Base-by-base conservation (phyloP, 2,888 invertebrate genomes). In the Hemithea aestivaria region DNA sequence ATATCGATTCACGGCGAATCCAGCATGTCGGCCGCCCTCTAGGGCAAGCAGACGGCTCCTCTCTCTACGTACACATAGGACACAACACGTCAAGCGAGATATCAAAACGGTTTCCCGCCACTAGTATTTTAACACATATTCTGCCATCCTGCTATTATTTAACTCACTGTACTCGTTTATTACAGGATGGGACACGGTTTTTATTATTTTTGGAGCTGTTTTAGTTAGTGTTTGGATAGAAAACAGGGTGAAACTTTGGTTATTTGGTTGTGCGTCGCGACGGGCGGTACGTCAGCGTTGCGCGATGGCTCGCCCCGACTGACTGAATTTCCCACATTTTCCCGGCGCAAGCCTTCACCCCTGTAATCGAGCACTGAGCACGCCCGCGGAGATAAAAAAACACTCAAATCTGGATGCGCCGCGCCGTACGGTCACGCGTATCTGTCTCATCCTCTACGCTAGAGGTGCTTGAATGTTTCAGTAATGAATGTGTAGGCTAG, bases 21-120 rank as follows among this genome's bases (percentile, higher is more conserved):
- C 83, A 82, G 84, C 85, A 85, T 85, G 84, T 82, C 84, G 82
- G 79, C 77, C 81, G 81, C 81, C 83, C 83, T 81, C 76, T 75
- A 73, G 81, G 79, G 81, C 82, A 79, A 79, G 80, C 82, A 80
- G 81, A 80, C 83, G 71, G 82, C 72, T 78, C 72, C 75, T 77
- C 82, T 73, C 76, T 82, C 81, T 83, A 81, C 64, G 72, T 75
- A 82, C 82, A 85, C 84, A 84, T 82, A 85, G 74, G 70, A 82
- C 82, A 83, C 83, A 76, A 81, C 85, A 87, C 83, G 85, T 82
- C 85, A 84, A 75, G 76, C 76, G 75, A 81, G 83, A 81, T 83
- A 83, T 82, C 77, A 80, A 75, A 84, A 82, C 80, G 73, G 79
- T 85, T 87, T 87, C 87, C 87, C 87, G 87, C 87, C 87, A 87